These are phyloP conservation scores for Formica aserva DNA, from an alignment of 2,888 invertebrate species.

Conservation along the genomic window DNA sequence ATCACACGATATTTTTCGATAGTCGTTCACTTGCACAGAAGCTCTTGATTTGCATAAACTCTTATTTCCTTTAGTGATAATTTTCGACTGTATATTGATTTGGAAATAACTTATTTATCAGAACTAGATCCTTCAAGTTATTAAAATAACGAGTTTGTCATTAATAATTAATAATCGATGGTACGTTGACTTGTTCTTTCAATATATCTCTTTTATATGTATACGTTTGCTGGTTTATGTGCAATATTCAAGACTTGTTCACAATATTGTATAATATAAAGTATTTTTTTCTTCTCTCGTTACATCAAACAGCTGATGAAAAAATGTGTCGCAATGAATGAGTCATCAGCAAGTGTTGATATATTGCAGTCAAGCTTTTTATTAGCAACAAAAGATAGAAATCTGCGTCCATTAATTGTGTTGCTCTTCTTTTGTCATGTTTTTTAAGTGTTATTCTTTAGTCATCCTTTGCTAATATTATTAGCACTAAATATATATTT, in stretches of 20 bases:
- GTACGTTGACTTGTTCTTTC: neutral
- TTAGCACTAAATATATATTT: constrained; percentile 5
- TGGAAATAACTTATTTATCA: neutral
- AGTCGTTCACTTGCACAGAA: neutral
- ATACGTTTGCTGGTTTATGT: neutral
- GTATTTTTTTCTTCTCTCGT: constrained; percentile 17
- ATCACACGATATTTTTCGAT: constrained; percentile 6
- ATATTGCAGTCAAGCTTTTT: constrained; percentile 8
- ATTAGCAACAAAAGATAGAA: neutral
- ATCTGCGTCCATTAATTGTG: neutral
- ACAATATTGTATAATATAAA: neutral
- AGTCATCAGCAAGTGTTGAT: constrained; percentile 30
- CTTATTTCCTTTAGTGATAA: neutral
- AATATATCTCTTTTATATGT: neutral
- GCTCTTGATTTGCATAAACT: neutral
- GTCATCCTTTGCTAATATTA: neutral
- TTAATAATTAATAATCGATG: neutral
- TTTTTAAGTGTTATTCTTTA: neutral
- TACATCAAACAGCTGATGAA: constrained; percentile 44
- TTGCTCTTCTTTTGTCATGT: neutral
- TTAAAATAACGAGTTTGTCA: constrained; percentile 2
- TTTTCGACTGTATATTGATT: neutral
- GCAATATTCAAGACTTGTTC: neutral
- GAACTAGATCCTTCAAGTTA: neutral
- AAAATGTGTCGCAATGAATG: constrained; percentile 41